Evolutionary conservation across 2,113 vertebrate species (phyloP).

Genomic region (Macrotis lagotis): DNA sequence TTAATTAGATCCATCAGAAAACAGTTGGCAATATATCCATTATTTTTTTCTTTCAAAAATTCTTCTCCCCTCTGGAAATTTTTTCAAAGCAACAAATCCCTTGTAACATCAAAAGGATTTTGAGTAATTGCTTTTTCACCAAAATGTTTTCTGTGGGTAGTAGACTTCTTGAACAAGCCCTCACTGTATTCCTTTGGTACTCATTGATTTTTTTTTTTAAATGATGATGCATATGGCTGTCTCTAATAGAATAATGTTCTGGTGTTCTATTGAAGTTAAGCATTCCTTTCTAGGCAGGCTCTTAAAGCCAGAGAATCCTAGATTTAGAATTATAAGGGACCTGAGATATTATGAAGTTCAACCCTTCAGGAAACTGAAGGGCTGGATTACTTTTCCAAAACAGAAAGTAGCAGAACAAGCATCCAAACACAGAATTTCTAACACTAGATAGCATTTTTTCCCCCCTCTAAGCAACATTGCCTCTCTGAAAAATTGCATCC

Average conservation of each 20-base stretch:
- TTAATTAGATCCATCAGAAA: conserved; percentile 53
- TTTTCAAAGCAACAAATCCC: conserved; percentile 69
- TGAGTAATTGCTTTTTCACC: conserved; percentile 51
- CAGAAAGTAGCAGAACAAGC: background rate
- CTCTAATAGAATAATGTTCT: conserved; percentile 9
- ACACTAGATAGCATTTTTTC: background rate
- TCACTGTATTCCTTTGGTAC: conserved; percentile 56
- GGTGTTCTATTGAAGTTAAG: conserved; percentile 33
- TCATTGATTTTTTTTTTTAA: conserved; percentile 69
- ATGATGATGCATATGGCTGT: conserved; percentile 38
- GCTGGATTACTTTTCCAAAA: background rate
- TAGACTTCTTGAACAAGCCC: conserved; percentile 40
- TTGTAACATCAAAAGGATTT: conserved; percentile 69
- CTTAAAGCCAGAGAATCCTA: conserved; percentile 20
- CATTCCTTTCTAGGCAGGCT: conserved; percentile 11
- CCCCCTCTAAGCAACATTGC: background rate
- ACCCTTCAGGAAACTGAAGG: background rate
- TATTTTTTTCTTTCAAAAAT: conserved; percentile 52
- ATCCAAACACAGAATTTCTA: background rate
- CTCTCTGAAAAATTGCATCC: background rate
- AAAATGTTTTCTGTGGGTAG: conserved; percentile 62
- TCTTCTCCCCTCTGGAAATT: conserved; percentile 71
- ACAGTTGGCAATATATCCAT: conserved; percentile 51
- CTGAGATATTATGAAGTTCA: background rate
- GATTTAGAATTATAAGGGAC: background rate